These are phyloP conservation scores for Mellivora capensis DNA, from an alignment of 2,113 vertebrate genomes.

Conservation along the genomic window DNA sequence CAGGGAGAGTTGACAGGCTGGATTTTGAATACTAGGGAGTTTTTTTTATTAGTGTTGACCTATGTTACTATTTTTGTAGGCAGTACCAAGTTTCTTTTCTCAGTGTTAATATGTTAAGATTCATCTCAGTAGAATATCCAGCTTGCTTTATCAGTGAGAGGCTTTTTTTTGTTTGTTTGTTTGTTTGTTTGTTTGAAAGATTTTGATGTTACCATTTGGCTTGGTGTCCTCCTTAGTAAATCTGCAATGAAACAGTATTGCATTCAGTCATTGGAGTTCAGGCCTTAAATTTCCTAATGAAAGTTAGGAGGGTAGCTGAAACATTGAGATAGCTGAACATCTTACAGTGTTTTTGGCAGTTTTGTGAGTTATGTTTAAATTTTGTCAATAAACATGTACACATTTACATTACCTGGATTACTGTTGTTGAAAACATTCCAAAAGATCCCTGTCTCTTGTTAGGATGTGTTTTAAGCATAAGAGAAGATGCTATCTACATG, in stretches of 20 bases:
- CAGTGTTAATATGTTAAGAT: neutral
- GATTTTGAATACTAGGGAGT: neutral
- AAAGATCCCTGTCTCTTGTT: neutral
- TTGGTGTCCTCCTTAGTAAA: neutral
- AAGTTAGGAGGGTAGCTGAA: neutral
- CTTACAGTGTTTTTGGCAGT: neutral
- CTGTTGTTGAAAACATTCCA: conserved; percentile 7
- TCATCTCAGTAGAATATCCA: neutral
- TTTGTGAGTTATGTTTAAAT: neutral
- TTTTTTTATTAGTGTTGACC: neutral
- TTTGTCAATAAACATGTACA: neutral
- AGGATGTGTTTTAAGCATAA: conserved; percentile 1
- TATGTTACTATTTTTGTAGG: neutral
- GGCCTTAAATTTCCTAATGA: neutral
- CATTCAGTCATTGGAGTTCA: neutral
- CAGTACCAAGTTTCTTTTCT: neutral
- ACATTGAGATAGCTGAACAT: neutral
- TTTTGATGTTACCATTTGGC: neutral
- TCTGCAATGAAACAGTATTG: neutral
- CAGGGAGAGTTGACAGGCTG: neutral
- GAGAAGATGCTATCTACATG: neutral
- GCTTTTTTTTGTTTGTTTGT: too few relatives aligned
- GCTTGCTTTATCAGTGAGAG: neutral
- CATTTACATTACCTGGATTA: neutral
- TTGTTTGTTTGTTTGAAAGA: too few relatives aligned